These are phyloP conservation scores for Leptopilina boulardi DNA, from an alignment of 1,140 invertebrate species.

Conservation along the genomic window DNA sequence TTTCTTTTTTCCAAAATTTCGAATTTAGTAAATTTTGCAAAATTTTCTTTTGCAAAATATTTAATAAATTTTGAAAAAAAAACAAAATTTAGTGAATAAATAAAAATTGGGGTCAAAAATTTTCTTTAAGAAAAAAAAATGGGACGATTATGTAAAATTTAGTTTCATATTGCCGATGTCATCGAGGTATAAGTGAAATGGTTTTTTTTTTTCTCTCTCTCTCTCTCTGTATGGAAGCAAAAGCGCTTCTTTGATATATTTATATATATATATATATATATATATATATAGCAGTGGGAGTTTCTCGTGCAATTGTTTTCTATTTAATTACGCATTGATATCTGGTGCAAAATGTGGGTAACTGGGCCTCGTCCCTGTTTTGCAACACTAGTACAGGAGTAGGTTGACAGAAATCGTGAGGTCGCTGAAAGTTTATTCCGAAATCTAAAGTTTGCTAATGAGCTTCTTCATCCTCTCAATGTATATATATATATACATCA, in stretches of 20 bases:
- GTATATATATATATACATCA: too few species aligned
- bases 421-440: constrained; percentile 51
- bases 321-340: constrained; percentile 57
- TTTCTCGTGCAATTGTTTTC: constrained; percentile 24
- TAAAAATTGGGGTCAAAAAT: too few species aligned
- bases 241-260: neutral
- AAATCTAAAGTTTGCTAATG: neutral
- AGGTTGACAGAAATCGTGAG: constrained; percentile 54
- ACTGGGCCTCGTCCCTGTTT: constrained; percentile 63
- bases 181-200: neutral
- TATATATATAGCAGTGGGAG: neutral
- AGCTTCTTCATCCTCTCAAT: too few species aligned
- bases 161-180: neutral
- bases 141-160: too few species aligned
- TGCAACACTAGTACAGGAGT: constrained; percentile 49
- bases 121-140: too few species aligned
- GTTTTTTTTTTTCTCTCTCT: neutral
- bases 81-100: too few species aligned
- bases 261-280: too few species aligned
- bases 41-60: too few species aligned
- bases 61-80: too few species aligned
- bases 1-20: too few species aligned
- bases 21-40: too few species aligned
- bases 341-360: constrained; percentile 61
- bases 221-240: neutral